Evolutionary conservation across 2,888 invertebrate genomes (phyloP), one percentile per base, ranked within the genome.

Genomic region (Temnothorax ravouxi): DNA sequence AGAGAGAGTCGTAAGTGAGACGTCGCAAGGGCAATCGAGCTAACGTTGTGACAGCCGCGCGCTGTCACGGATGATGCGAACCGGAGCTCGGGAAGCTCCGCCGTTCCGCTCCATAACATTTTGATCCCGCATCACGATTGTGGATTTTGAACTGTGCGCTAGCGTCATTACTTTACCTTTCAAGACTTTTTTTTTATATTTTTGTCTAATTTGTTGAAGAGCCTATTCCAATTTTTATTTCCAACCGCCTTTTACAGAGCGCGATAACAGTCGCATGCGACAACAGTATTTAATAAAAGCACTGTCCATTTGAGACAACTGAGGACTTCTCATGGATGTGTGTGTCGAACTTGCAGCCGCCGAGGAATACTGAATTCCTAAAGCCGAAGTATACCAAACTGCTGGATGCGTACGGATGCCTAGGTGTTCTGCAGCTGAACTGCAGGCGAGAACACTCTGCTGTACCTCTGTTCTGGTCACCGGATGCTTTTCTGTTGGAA

Each of bases 401-500:
- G 62, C 95, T 98, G 76, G 99, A 99, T 95, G 99, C 98, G 0
- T 99, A 99, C 95, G 99, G 99, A 41, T 98, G 99, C 93, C 95
- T 99, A 80, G 99, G 99, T 64, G 98, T 99, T 3, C 96, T 99
- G 0, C 98, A 98, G 93, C 95, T 98, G 66, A 97, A 98, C n/a
- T 95, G 97, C 97, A 84, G 98, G 98, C 72, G 98, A 98, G 94
- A 97, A 96, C 93, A 97, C 97, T 54, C 96, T 98, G 77, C 96
- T 98, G 71, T 99, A 98, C 93, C 96, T 99, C n/a, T 82, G 98
- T 99, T 11, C 96, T 99, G 93, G 98, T 99, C 76, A 99, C 98
- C 18, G 99, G 99, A 52, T 99, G 99, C 95, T 97, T 99, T 91
- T 99, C 99, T 11, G 97, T 99, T 88, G 99, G 99, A 13, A 99